Evolutionary conservation across 2,113 vertebrate species (phyloP), one percentile per base, ranked within the genome.

Genomic region (Entelurus aequoreus): DNA sequence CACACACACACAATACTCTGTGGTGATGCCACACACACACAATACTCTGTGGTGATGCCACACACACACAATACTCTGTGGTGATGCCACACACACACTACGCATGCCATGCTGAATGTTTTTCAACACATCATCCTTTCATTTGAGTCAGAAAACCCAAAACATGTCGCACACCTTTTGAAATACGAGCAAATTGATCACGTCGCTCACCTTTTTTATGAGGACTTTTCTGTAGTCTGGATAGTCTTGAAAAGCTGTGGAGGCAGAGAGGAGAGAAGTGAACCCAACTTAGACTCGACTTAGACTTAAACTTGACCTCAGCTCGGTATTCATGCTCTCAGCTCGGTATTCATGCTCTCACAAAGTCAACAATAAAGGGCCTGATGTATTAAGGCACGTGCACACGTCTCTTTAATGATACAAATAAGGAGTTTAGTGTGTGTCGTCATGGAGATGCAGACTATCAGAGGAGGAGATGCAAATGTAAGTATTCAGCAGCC

Each of bases 1-100:
- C 38, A 58, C 21, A 9, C 19, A 44, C 11, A 60, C 46, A 61
- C 4, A 19, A 19, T 19, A 16, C 86, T 91, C 94, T 96, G 83
- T 57, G 72, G 74, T 1, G 19, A 63, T 42, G 55, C 6, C 38
- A 58, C 21, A 19, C 19, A n/a, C n/a, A 44, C 10, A 60, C 46
- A 61, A 8, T 11, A 49, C 9, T 19, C 19, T 19, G 19, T 19
- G 19, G 19, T 19, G 19, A 63, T 42, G 55, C 6, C 38, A 58
- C 21, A 9, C 19, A 44, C 11, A 60, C 46, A 61, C 4, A 19
- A 19, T 19, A 16, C 86, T 91, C 94, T 96, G 83, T 57, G 72
- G 74, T 1, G 19, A 63, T 42, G 55, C 6, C 38, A 58, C 21
- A 9, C 19, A 44, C 10, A 60, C 46, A 61, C 5, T 11, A 49